Percentiles rank a stretch among this genome's conserved stretches.
phyloP scores from a whole-genome alignment of 2,888 invertebrate species.

The Suillia variegata region DNA sequence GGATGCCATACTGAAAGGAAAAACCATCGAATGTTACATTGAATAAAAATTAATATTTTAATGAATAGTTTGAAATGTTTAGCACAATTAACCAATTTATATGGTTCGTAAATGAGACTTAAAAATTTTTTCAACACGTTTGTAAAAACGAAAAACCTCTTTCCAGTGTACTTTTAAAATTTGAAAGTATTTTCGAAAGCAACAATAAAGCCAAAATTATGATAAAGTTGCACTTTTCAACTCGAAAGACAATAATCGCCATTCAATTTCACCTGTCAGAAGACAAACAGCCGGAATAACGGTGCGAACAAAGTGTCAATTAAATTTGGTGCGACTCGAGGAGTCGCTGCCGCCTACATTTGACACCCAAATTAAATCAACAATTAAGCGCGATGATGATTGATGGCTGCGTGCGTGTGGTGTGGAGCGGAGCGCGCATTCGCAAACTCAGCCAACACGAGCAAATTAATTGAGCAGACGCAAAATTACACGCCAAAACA shows the following conservation, averaged over 20 bases:
- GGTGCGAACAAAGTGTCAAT: constrained; percentile 30
- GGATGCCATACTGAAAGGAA: constrained; percentile 29
- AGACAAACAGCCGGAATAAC: neutral
- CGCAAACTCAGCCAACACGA: neutral
- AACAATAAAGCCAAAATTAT: neutral
- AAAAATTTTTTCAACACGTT: no score
- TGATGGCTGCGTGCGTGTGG: constrained; percentile 35
- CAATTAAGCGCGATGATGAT: constrained; percentile 44
- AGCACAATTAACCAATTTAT: no score
- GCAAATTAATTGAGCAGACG: no score
- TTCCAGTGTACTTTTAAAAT: no score
- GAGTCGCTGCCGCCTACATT: constrained; percentile 31
- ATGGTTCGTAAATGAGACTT: no score
- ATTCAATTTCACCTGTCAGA: neutral
- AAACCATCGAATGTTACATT: neutral
- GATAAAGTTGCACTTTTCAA: neutral
- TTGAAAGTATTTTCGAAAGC: neutral
- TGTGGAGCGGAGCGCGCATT: constrained; percentile 23
- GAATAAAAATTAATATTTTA: neutral
- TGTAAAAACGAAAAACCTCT: no score
- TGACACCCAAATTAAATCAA: constrained; percentile 18
- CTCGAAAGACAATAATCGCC: neutral
- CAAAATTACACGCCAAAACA: no score
- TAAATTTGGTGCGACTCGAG: constrained; percentile 13
- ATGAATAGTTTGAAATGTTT: no score